These are phyloP conservation scores for Pandemis corylana DNA, from an alignment of 2,888 invertebrate genomes.

Conservation along the genomic window DNA sequence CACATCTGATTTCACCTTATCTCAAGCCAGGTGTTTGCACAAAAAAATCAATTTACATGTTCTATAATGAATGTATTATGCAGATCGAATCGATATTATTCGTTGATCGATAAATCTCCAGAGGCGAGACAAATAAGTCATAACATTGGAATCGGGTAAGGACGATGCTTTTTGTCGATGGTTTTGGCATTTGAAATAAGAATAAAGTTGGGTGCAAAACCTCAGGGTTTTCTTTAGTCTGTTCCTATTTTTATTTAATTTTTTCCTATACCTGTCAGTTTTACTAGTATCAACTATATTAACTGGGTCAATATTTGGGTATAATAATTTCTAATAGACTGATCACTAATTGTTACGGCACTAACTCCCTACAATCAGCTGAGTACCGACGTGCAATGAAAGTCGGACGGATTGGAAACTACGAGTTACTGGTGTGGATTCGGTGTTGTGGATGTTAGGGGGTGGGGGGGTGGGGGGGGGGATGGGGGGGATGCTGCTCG, in stretches of 20 bases:
- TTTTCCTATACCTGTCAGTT: no score
- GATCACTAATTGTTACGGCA: no score
- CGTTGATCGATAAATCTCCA: constrained; percentile 74
- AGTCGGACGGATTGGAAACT: no score
- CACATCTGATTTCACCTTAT: constrained; percentile 47
- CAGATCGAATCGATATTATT: constrained; percentile 72
- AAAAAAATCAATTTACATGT: constrained; percentile 75
- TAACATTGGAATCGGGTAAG: constrained; percentile 76
- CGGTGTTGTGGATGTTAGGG: no score
- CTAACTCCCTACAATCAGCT: no score
- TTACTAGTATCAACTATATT: no score
- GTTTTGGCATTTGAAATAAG: constrained; percentile 34
- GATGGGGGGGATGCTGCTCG: no score
- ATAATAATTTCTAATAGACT: no score
- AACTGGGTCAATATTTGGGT: no score
- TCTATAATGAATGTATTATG: constrained; percentile 77
- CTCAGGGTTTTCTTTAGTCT: not conserved
- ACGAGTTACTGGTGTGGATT: no score
- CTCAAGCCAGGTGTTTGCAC: constrained; percentile 52
- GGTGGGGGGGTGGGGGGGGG: no score
- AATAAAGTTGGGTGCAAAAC: constrained; percentile 11
- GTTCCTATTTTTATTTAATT: not conserved
- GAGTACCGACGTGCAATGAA: no score
- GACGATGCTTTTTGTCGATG: constrained; percentile 54
- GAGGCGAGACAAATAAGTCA: constrained; percentile 81